Percentiles rank a stretch among this genome's conserved stretches.
Conservation (phyloP, 35 echinoderm and acorn worm genomes). For the Lytechinus variegatus region DNA sequence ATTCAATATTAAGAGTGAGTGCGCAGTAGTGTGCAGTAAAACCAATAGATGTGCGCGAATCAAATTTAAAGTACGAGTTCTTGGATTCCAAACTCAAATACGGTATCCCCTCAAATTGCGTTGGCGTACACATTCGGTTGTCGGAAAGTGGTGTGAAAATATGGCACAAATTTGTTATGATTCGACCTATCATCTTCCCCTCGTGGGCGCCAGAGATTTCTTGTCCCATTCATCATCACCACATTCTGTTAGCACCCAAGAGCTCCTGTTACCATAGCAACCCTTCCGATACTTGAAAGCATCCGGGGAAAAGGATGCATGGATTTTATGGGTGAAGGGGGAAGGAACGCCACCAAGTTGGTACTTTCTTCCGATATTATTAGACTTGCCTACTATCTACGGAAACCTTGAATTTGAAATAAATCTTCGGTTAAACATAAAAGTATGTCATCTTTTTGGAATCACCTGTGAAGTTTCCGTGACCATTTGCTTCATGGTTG, state of each 20-base stretch:
- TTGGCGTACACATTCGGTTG: neutral
- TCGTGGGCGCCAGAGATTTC: neutral
- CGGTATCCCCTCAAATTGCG: neutral
- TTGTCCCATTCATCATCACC: neutral
- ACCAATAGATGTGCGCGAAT: neutral
- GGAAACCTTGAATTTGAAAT: neutral
- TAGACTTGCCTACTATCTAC: too few relatives aligned
- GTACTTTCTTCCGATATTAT: too few relatives aligned
- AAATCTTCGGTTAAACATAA: neutral
- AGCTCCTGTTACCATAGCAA: neutral
- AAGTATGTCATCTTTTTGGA: too few relatives aligned
- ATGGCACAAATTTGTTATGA: neutral
- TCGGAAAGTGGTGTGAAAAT: neutral
- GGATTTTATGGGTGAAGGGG: neutral
- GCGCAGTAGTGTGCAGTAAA: neutral
- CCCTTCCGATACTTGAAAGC: neutral
- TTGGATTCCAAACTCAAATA: neutral
- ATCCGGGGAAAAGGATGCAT: neutral
- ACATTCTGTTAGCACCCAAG: conserved; percentile 9
- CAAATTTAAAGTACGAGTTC: neutral
- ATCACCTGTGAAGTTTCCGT: too few relatives aligned
- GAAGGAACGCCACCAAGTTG: too few relatives aligned
- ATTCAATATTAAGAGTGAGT: too few relatives aligned
- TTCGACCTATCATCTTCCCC: neutral
- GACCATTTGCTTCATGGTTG: too few relatives aligned